phyloP scores from a whole-genome alignment of 2,113 vertebrate species.

The Hippocampus comes region DNA sequence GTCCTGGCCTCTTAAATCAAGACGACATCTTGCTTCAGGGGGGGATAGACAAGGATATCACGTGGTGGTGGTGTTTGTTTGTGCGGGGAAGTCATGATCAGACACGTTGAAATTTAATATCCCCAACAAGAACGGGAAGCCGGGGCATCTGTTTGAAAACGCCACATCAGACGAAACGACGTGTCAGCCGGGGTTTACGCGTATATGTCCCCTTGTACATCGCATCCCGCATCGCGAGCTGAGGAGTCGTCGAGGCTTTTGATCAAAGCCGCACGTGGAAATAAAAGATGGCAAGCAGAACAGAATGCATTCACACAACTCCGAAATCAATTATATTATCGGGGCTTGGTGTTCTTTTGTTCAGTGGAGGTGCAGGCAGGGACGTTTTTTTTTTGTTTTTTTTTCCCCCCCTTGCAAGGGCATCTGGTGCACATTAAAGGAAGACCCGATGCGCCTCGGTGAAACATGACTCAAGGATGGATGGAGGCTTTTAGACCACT shows the following conservation, averaged over 20 bases:
- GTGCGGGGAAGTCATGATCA: conserved; percentile 20
- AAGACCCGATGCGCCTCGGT: conserved; percentile 58
- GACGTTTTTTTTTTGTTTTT: no score
- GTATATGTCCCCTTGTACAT: conserved; percentile 62
- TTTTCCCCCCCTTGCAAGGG: conserved; percentile 35
- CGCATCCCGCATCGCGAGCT: conserved; percentile 36
- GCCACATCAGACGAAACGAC: conserved; percentile 60
- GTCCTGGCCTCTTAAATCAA: neutral
- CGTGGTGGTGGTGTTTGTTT: neutral
- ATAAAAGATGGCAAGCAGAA: conserved; percentile 20
- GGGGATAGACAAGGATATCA: neutral
- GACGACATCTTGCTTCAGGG: neutral
- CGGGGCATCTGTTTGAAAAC: conserved; percentile 54
- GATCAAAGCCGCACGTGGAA: conserved; percentile 33
- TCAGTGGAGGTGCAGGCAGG: neutral
- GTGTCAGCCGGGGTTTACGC: conserved; percentile 56
- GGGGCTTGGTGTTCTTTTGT: conserved; percentile 1
- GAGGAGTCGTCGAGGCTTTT: conserved; percentile 45
- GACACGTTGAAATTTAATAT: conserved; percentile 48
- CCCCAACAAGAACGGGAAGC: conserved; percentile 43
- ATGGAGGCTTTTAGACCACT: conserved; percentile 56
- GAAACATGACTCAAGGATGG: conserved; percentile 72
- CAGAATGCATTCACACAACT: conserved; percentile 11
- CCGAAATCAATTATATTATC: conserved; percentile 37
- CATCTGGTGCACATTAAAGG: conserved; percentile 74